Evolutionary conservation across 2,888 invertebrate genomes (phyloP).

Genomic region (Atethmia centrago): DNA sequence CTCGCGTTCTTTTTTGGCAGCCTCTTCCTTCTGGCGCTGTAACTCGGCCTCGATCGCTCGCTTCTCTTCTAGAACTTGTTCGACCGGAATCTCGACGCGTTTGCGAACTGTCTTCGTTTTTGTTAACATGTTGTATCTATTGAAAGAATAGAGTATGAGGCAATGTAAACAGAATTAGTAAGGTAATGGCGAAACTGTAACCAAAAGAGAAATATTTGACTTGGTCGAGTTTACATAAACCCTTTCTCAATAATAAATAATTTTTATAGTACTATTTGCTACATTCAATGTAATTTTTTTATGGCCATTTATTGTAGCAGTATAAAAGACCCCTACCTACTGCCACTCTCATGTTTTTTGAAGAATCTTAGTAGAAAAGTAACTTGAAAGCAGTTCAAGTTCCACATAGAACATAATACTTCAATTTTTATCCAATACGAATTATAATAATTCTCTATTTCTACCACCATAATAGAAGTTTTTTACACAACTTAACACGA

Average conservation of each 20-base stretch:
- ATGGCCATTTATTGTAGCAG: background rate
- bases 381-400: background rate
- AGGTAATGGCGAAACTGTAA: background rate
- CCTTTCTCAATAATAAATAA: background rate
- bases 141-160: background rate
- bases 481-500: slow-evolving; percentile 6
- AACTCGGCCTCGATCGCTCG: slow-evolving; percentile 79
- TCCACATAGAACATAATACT: background rate
- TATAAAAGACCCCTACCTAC: too few species aligned
- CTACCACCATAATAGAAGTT: background rate
- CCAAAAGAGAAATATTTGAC: background rate
- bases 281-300: background rate
- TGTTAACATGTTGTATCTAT: slow-evolving; percentile 86
- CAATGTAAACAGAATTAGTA: background rate
- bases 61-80: slow-evolving; percentile 86
- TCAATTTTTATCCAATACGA: background rate
- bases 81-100: slow-evolving; percentile 84
- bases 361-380: background rate
- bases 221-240: background rate
- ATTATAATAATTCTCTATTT: background rate
- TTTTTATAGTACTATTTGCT: background rate
- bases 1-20: slow-evolving; percentile 73
- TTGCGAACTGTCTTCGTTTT: slow-evolving; percentile 85
- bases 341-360: background rate
- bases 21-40: slow-evolving; percentile 79